phyloP scores from a whole-genome alignment of 1,140 invertebrate genomes.

The Nasonia longicornis region DNA sequence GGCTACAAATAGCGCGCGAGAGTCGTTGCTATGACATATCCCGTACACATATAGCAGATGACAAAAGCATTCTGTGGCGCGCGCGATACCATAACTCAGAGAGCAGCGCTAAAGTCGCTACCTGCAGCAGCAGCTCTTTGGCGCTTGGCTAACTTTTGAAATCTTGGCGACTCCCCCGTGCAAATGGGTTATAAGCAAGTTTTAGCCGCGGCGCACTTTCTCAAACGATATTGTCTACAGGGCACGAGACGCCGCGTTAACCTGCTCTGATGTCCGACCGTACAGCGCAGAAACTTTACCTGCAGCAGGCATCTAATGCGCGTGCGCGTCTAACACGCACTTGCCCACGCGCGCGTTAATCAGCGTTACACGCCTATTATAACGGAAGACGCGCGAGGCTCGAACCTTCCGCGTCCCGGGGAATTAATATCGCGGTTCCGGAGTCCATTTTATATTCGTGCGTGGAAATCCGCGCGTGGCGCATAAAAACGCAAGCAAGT shows the following conservation, averaged over 20 bases:
- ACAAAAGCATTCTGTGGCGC: not conserved
- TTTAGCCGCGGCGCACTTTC: slow-evolving; percentile 27
- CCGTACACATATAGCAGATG: too few species aligned
- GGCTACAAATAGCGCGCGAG: too few species aligned
- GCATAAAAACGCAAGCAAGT: not conserved
- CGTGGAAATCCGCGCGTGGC: too few species aligned
- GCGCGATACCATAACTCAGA: not conserved
- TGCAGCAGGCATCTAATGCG: slow-evolving; percentile 4
- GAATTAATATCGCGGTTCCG: not conserved
- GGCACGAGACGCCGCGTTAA: not conserved
- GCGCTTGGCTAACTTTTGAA: slow-evolving; percentile 16
- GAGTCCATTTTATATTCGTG: not conserved
- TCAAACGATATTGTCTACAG: slow-evolving; percentile 41
- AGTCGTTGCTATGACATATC: too few species aligned
- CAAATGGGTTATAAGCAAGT: slow-evolving; percentile 38
- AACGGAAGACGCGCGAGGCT: not conserved
- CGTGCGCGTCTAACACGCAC: not conserved
- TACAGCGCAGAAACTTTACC: slow-evolving; percentile 22
- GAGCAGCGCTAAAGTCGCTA: not conserved
- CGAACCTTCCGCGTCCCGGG: not conserved
- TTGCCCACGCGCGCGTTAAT: slow-evolving; percentile 27
- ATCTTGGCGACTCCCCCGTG: slow-evolving; percentile 30
- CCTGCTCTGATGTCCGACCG: not conserved
- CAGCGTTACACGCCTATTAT: slow-evolving; percentile 22
- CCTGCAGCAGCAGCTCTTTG: too few species aligned